Percentiles rank a stretch among this genome's conserved stretches.
Conservation (phyloP, 2,113 vertebrate species). For the Loxodonta africana region DNA sequence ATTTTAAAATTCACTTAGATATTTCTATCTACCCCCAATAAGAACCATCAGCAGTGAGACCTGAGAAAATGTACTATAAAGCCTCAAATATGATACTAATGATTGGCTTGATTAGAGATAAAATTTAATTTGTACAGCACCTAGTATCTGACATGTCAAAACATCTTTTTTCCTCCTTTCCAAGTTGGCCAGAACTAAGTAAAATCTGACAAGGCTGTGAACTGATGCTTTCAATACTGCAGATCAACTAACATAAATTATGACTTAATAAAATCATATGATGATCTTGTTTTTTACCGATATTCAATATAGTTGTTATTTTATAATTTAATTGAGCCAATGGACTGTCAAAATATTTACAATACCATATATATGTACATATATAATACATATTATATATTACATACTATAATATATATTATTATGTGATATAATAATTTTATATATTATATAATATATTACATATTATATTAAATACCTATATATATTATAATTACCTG, state of each 20-base stretch:
- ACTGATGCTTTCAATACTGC: not conserved
- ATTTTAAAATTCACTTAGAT: not conserved
- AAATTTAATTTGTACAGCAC: not conserved
- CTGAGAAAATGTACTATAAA: not conserved
- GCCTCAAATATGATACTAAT: not conserved
- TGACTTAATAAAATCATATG: not conserved
- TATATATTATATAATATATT: too few relatives aligned
- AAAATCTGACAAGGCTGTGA: constrained; percentile 27
- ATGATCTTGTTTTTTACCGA: not conserved
- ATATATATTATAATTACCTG: not conserved
- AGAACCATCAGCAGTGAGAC: not conserved
- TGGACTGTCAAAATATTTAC: not conserved
- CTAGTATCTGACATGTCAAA: not conserved
- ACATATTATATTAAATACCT: too few relatives aligned
- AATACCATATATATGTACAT: not conserved
- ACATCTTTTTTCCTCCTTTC: not conserved
- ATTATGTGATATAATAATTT: too few relatives aligned
- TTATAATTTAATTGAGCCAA: not conserved
- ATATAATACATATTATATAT: too few relatives aligned
- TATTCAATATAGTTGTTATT: not conserved
- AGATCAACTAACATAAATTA: not conserved
- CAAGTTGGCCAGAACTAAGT: not conserved
- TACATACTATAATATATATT: too few relatives aligned
- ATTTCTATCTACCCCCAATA: not conserved
- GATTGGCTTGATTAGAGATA: not conserved